phyloP scores from a whole-genome alignment of 2,113 vertebrate genomes.

The Atlantisia rogersi region DNA sequence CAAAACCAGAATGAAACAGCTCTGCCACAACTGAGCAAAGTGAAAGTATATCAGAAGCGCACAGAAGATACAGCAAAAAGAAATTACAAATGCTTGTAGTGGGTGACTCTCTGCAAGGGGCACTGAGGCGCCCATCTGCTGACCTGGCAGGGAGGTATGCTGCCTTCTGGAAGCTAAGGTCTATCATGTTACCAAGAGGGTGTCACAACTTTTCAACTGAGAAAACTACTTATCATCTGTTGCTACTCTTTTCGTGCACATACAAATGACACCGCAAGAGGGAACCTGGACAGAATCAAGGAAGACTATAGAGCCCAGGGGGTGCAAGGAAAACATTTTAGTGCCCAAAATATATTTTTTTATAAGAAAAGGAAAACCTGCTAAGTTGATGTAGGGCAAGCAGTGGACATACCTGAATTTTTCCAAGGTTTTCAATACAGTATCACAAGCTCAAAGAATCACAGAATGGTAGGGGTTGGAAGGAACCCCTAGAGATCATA shows the following conservation, averaged over 20 bases:
- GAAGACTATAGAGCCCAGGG: no score
- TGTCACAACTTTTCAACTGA: not conserved
- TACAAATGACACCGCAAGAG: not conserved
- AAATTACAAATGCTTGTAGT: accelerated
- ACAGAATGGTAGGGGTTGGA: no score
- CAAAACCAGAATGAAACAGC: not conserved
- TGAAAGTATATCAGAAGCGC: not conserved
- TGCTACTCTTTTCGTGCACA: not conserved
- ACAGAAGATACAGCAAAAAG: not conserved
- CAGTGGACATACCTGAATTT: no score
- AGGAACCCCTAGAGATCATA: no score
- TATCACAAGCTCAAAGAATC: no score
- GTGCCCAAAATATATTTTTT: no score
- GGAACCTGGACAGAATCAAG: not conserved
- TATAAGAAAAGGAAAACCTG: no score
- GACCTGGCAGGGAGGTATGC: not conserved
- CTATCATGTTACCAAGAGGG: not conserved
- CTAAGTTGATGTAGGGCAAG: no score
- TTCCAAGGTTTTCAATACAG: no score
- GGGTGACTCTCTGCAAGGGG: not conserved
- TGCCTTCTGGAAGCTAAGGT: not conserved
- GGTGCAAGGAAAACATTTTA: no score
- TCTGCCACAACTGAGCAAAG: not conserved
- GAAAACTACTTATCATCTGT: not conserved
- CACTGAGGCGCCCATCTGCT: no score